Evolutionary conservation across 2,797 vertebrate genomes (phyloP).

Genomic region (Sparus aurata): DNA sequence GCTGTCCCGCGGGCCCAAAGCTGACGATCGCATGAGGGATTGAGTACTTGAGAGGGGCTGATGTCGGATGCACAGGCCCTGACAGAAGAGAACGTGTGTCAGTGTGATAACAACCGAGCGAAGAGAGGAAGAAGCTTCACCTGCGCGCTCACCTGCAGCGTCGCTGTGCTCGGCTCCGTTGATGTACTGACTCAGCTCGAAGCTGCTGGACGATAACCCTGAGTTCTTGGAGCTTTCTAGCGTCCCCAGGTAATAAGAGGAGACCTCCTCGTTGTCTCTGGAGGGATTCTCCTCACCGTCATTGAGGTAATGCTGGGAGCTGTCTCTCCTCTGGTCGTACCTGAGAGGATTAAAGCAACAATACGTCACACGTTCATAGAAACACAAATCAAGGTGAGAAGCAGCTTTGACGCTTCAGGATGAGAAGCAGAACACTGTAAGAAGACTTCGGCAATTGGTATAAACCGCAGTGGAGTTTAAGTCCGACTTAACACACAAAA

Average conservation of each 20-base stretch:
- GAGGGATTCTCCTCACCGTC: conserved; percentile 48
- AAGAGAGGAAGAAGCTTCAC: neutral
- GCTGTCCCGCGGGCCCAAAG: conserved; percentile 91
- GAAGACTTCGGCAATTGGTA: no score
- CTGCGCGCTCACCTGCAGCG: conserved; percentile 54
- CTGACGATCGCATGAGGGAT: conserved; percentile 85
- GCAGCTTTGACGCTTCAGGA: neutral
- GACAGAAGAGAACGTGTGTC: neutral
- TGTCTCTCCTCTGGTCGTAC: conserved; percentile 59
- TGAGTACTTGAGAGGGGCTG: conserved; percentile 86
- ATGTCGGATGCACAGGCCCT: conserved; percentile 36
- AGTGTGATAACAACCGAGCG: neutral
- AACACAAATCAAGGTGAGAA: neutral
- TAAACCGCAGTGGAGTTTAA: no score
- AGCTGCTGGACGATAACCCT: conserved; percentile 91
- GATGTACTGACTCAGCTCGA: conserved; percentile 93
- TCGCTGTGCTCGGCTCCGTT: conserved; percentile 70
- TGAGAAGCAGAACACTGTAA: no score
- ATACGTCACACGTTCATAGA: neutral
- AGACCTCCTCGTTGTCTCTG: conserved; percentile 68
- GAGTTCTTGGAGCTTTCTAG: conserved; percentile 87
- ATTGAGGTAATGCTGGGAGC: conserved; percentile 52
- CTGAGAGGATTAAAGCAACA: conserved; percentile 53
- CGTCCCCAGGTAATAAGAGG: conserved; percentile 62
- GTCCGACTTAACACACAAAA: neutral